These are phyloP conservation scores for Clusia tigrina DNA, from an alignment of 2,888 invertebrate genomes.

Conservation along the genomic window DNA sequence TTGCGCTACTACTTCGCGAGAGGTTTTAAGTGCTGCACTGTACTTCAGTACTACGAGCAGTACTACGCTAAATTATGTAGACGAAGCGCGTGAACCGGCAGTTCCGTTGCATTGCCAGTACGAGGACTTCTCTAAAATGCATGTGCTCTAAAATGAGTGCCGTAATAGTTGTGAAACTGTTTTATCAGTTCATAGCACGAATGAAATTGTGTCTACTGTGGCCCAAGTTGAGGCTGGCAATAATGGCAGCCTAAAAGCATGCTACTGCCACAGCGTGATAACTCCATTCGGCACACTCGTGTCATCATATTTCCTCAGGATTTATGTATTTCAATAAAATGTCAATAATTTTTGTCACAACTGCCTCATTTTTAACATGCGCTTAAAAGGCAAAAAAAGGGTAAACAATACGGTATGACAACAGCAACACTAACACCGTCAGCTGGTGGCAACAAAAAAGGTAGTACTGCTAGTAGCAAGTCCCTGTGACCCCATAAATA, in stretches of 20 bases:
- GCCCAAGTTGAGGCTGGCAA: background rate
- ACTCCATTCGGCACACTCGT: background rate
- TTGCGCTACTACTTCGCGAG: too few species aligned
- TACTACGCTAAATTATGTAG: too few species aligned
- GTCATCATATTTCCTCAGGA: background rate
- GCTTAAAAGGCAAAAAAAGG: background rate
- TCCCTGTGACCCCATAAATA: constrained; percentile 2
- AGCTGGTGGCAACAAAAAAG: constrained; percentile 7
- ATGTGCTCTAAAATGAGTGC: too few species aligned
- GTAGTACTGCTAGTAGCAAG: constrained; percentile 15
- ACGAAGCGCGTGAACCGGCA: too few species aligned
- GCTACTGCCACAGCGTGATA: background rate
- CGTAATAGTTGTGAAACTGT: too few species aligned
- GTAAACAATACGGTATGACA: background rate
- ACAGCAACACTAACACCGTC: too few species aligned
- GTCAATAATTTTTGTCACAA: constrained; percentile 22
- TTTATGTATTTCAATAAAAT: constrained; percentile 26
- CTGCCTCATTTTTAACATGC: background rate
- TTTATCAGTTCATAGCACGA: background rate
- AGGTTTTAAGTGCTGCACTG: too few species aligned
- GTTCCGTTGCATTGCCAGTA: too few species aligned
- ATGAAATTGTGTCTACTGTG: background rate
- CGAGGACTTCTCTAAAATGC: too few species aligned
- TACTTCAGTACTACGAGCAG: too few species aligned
- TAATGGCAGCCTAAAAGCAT: background rate